Conservation (phyloP, 2,113 vertebrate genomes). For the Variabilichromis moorii region DNA sequence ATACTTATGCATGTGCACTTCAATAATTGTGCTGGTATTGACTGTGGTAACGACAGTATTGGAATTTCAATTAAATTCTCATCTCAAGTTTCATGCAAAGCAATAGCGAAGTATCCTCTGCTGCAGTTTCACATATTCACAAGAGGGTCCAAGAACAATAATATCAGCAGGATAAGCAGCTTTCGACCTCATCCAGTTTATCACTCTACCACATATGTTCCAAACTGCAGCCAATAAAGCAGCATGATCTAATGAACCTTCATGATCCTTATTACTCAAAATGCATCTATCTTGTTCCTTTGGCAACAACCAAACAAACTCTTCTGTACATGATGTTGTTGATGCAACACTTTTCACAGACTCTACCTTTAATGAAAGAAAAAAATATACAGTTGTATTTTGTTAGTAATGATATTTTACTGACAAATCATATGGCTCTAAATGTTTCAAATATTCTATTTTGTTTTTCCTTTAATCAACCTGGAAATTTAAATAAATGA, state of each 20-base stretch:
- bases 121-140: neutral
- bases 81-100: neutral
- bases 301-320: neutral
- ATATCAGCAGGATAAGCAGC: neutral
- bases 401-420: neutral
- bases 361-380: neutral
- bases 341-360: neutral
- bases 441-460: neutral
- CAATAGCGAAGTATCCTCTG: neutral
- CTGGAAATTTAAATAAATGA: neutral
- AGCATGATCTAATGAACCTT: neutral
- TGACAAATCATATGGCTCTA: neutral
- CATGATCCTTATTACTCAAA: neutral
- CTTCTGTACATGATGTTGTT: neutral
- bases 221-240: conserved; percentile 6
- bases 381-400: neutral
- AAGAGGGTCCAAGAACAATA: neutral
- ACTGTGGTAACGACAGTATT: neutral
- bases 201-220: neutral
- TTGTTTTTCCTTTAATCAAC: neutral
- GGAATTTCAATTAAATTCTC: neutral
- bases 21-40: neutral
- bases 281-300: neutral
- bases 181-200: neutral
- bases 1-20: conserved; percentile 5